Conservation (phyloP, 2,888 invertebrate species). For the Alcis repandata region DNA sequence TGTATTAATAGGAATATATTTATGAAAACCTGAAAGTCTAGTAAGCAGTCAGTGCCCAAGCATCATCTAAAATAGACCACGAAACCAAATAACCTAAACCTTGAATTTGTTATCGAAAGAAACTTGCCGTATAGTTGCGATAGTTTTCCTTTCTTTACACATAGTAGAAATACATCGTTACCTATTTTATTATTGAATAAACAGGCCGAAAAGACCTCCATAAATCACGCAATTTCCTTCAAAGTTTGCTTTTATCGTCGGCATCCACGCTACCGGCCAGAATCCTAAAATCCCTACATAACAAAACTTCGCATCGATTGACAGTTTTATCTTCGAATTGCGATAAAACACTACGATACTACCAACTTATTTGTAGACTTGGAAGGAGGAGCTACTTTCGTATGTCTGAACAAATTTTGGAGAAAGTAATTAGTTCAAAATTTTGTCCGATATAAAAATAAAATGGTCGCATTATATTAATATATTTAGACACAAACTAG, state of each 20-base stretch:
- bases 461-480: too few relatives aligned
- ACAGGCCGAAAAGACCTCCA: slow-evolving; percentile 19
- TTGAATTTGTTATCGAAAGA: background rate
- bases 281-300: slow-evolving; percentile 27
- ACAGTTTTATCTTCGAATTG: slow-evolving; percentile 32
- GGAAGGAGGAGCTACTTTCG: slow-evolving; percentile 2
- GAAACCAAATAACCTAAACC: slow-evolving; percentile 1
- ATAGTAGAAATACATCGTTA: slow-evolving; percentile 16
- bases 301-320: slow-evolving; percentile 34
- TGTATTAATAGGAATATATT: too few relatives aligned
- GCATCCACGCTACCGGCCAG: slow-evolving; percentile 19
- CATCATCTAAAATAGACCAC: background rate
- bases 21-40: too few relatives aligned
- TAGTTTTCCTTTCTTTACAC: background rate
- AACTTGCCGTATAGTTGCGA: background rate
- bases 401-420: background rate
- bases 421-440: too few relatives aligned
- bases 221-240: slow-evolving; percentile 28
- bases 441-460: too few relatives aligned
- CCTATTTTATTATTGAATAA: slow-evolving; percentile 25
- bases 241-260: slow-evolving; percentile 32
- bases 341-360: slow-evolving; percentile 29
- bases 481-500: too few relatives aligned
- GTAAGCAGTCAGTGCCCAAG: too few relatives aligned
- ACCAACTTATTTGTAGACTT: background rate